Evolutionary conservation across 2,888 invertebrate genomes (phyloP), one percentile per base, ranked within the genome.

Genomic region (Unio delphinus): DNA sequence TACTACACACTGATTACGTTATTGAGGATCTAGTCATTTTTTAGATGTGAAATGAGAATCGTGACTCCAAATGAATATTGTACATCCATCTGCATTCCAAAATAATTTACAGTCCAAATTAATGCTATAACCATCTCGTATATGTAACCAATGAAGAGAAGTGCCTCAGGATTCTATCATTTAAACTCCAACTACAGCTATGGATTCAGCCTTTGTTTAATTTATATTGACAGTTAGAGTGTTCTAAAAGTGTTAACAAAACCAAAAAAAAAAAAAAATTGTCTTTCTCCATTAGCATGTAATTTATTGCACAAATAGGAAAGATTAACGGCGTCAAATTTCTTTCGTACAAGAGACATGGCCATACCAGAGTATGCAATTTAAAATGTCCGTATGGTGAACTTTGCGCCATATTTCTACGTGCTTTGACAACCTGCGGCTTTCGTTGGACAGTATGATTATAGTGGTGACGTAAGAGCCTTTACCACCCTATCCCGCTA

Each of bases 281-380:
- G 23, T 34, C 58, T 30, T 23, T 45, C 57, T 45, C 34, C 61
- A 57, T n/a, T 4, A 45, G 45, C 45, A 45, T 11, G n/a, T 56
- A 55, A 67, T 26, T 28, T 67, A 11, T 28, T 18, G 55, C 28
- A 55, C 55, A 61, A 66, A 45, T 45, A 58, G 45, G 17, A 20
- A 58, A 34, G 59, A 26, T 60, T 57, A 3, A 60, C 66, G 4
- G 60, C 61, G 15, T 66, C 61, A 34, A 60, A 66, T 17, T 54
- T 45, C 60, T 66, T 60, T 54, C 26, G 67, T 45, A 66, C 3
- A 54, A 45, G 54, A 45, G 59, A 59, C 59, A 66, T 67, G 15
- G 57, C 56, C 63, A 68, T 68, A 20, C 68, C 64, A n/a, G 64
- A 63, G 55, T 64, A 68, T 18, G 64, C 55, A 28, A 63, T 63